Evolutionary conservation across 1,140 invertebrate species (phyloP).

Genomic region (Drosophila ogumai): DNA sequence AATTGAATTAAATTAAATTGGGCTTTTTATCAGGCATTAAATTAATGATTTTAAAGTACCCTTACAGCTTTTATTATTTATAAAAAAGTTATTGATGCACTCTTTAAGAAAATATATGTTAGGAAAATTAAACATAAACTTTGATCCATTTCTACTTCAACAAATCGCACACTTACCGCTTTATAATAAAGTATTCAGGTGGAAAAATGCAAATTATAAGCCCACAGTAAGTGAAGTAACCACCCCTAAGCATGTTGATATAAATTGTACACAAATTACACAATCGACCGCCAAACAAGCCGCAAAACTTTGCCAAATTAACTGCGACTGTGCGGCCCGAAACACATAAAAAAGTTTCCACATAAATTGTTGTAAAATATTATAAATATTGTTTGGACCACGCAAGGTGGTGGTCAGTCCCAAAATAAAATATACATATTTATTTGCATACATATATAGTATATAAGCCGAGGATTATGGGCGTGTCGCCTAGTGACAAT

Average conservation of each 20-base stretch:
- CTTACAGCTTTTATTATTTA: neutral
- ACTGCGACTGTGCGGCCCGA: slow-evolving; percentile 44
- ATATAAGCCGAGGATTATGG: slow-evolving; percentile 11
- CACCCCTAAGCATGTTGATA: slow-evolving; percentile 15
- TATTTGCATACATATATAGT: neutral
- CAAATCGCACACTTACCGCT: neutral
- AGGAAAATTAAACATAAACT: neutral
- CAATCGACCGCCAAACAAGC: slow-evolving; percentile 72
- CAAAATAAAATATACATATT: slow-evolving; percentile 20
- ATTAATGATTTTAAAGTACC: neutral
- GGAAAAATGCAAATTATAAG: slow-evolving; percentile 38
- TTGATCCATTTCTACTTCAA: neutral
- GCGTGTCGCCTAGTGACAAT: neutral
- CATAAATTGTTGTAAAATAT: slow-evolving; percentile 70
- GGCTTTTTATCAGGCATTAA: neutral
- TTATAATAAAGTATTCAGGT: slow-evolving; percentile 11
- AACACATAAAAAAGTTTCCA: slow-evolving; percentile 60
- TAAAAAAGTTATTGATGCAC: too few species aligned
- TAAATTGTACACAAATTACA: slow-evolving; percentile 58
- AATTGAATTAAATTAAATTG: slow-evolving; percentile 1
- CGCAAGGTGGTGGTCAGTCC: slow-evolving; percentile 25
- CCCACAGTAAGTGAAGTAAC: neutral
- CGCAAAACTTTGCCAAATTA: slow-evolving; percentile 70
- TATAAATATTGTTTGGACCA: slow-evolving; percentile 59
- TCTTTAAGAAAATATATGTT: too few species aligned